A percentile compares a stretch with the other conserved stretches of the same genome.
These are phyloP conservation scores for Natrix natrix DNA, from an alignment of 2,797 vertebrate species.

Conservation along the genomic window DNA sequence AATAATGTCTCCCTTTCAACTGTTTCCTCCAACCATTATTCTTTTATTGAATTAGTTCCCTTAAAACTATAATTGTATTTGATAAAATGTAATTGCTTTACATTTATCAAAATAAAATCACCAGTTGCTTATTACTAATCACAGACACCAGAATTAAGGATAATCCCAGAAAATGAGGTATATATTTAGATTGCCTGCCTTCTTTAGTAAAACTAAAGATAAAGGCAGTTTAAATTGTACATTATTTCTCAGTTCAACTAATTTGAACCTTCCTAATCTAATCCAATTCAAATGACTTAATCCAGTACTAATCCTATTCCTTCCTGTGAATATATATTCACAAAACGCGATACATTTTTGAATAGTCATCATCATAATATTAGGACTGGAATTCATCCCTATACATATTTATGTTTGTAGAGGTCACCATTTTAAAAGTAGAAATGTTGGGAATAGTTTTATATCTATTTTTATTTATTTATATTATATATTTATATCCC, in stretches of 20 bases:
- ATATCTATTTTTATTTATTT: neutral
- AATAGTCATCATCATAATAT: neutral
- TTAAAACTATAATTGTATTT: neutral
- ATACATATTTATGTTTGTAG: neutral
- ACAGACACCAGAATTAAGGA: neutral
- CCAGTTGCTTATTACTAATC: neutral
- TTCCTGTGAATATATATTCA: neutral
- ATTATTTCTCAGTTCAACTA: conserved; percentile 20
- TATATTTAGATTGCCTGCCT: neutral
- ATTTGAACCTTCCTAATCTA: conserved; percentile 26
- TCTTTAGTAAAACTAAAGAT: conserved; percentile 14
- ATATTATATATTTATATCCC: neutral
- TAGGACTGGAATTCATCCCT: neutral
- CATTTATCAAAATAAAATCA: conserved; percentile 25
- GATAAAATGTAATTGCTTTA: conserved; percentile 1
- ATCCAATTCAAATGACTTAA: conserved; percentile 1
- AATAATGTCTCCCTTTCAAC: neutral
- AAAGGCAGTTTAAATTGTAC: conserved; percentile 25
- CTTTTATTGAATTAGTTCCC: conserved; percentile 28
- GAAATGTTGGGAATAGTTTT: neutral
- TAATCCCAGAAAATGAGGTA: conserved; percentile 1
- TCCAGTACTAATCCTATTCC: neutral
- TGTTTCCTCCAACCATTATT: neutral
- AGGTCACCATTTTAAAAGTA: neutral
- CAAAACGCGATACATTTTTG: neutral